Evolutionary conservation across 2,113 vertebrate genomes (phyloP), one percentile per base, ranked within the genome.

Genomic region (Ptychochromis oligacanthus): DNA sequence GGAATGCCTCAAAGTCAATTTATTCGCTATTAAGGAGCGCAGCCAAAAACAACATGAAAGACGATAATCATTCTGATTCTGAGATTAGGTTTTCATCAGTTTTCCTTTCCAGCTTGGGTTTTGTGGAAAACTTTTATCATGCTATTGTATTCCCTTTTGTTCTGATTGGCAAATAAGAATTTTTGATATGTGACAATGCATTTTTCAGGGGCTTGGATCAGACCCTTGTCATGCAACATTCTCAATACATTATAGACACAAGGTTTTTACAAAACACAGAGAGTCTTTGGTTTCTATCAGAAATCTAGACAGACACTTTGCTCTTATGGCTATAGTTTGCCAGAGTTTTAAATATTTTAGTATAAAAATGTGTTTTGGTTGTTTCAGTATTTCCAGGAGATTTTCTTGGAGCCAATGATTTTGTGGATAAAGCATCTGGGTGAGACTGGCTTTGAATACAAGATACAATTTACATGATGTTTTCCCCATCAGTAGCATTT

Each of bases 1-100:
- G 86, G 56, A 79, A 46, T 88, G 64, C 64, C 90, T 89, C 93
- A 81, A 92, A 88, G 80, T 83, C 87, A 91, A 91, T 93, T 91
- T 92, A 90, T 93, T 93, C 75, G 72, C 82, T 88, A 92, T 93
- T 85, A 93, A 85, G 81, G 62, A 81, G 82, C 55, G 7, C 31
- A 4, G 77, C 86, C 91, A 89, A 86, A 83, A 89, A 80, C 75
- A 81, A 85, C 88, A 82, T 34, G 78, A 78, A 62, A 62, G 76
- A 76, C 22, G 64, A 88, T 86, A 72, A 62, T 90, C 46, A 67
- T 89, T 89, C 61, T 26, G 82, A 90, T 75, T 79, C 18, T 43
- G 24, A 62, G 67, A 82, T 80, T 77, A 80, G 46, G 46, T 61
- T 67, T 82, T 82, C 78, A 28, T 75, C 77, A 64, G 79, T 36